Conservation (phyloP, 2,797 vertebrate genomes). For the Coccyzus lansbergi region DNA sequence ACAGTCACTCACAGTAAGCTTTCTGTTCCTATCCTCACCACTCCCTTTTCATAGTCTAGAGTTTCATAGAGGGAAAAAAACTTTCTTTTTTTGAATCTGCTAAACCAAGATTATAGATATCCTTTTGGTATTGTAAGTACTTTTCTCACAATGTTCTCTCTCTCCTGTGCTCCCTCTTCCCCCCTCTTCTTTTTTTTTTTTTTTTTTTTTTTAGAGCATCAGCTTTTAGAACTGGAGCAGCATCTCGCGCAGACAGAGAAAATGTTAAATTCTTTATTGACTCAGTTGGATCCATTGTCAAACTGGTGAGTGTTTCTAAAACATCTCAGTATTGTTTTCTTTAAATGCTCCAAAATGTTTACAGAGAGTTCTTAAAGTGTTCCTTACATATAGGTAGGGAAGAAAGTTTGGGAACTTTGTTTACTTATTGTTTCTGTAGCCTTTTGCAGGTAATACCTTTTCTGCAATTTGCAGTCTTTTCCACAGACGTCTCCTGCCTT, state of each 20-base stretch:
- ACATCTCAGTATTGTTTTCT: neutral
- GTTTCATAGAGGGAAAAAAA: neutral
- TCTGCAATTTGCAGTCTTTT: neutral
- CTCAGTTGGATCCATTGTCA: constrained; percentile 90
- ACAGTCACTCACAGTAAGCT: neutral
- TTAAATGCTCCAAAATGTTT: neutral
- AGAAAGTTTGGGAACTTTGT: neutral
- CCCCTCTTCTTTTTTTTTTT: no score
- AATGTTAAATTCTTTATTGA: constrained; percentile 92
- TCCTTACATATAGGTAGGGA: neutral
- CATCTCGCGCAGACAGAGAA: constrained; percentile 88
- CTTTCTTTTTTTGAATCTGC: neutral
- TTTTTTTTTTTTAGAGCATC: constrained; percentile 79
- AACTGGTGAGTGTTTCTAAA: constrained; percentile 83
- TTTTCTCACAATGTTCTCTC: neutral
- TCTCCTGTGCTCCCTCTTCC: neutral
- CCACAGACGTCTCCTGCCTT: neutral
- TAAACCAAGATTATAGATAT: neutral
- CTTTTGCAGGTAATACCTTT: neutral
- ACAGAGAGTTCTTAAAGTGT: neutral
- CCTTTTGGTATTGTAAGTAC: neutral
- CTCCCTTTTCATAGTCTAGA: neutral
- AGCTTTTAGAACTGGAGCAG: constrained; percentile 88
- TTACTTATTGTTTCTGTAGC: neutral
- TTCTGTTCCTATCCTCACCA: neutral